phyloP scores from a whole-genome alignment of 2,113 vertebrate genomes.

The Desmodus rotundus region DNA sequence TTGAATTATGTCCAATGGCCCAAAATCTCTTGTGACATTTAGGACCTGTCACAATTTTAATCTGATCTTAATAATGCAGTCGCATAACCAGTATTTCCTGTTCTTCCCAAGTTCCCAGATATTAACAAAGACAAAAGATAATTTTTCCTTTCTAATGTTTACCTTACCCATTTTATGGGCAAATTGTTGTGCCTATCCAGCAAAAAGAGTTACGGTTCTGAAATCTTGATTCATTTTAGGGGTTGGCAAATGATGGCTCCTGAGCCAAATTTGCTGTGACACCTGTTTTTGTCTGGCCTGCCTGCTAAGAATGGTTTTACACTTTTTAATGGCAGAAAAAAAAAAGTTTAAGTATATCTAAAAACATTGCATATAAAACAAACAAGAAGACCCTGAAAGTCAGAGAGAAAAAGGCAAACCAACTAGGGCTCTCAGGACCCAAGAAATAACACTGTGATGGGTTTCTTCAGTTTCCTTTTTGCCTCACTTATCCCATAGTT shows the following conservation, averaged over 20 bases:
- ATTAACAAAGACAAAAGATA: background rate
- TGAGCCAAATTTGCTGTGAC: background rate
- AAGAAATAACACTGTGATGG: background rate
- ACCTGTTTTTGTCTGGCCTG: background rate
- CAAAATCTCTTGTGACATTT: background rate
- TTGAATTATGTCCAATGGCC: background rate
- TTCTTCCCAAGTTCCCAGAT: background rate
- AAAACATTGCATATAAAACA: background rate
- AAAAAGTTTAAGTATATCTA: background rate
- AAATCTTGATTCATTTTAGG: background rate
- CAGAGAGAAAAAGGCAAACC: background rate
- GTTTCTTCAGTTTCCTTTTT: background rate
- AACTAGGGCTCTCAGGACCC: background rate
- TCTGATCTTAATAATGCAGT: background rate
- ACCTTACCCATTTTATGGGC: background rate
- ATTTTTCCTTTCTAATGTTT: background rate
- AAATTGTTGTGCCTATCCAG: background rate
- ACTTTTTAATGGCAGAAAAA: background rate
- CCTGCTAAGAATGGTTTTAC: background rate
- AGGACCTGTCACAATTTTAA: background rate
- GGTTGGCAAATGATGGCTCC: background rate
- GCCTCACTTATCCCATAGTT: background rate
- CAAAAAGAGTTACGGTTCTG: background rate
- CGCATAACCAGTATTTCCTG: background rate
- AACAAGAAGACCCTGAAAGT: background rate